These are phyloP conservation scores for Nephrotoma flavescens DNA, from an alignment of 2,888 invertebrate species.

Conservation along the genomic window DNA sequence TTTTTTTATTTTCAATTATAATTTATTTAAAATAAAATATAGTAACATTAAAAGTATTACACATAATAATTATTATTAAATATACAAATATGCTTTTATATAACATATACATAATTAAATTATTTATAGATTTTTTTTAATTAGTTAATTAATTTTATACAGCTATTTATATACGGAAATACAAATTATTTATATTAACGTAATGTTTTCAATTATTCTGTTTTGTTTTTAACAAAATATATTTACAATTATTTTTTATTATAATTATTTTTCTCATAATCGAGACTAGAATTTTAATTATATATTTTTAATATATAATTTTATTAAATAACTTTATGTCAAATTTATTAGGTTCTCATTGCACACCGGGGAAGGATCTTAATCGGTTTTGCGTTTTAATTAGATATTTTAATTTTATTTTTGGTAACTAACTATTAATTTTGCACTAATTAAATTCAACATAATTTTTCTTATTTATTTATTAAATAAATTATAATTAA, in stretches of 20 bases:
- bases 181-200: background rate
- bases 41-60: background rate
- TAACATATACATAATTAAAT: background rate
- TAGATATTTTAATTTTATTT: background rate
- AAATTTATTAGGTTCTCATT: background rate
- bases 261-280: background rate
- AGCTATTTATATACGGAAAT: background rate
- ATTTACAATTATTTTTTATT: background rate
- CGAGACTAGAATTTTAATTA: background rate
- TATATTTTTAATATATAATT: background rate
- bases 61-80: background rate
- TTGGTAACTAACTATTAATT: background rate
- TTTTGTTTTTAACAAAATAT: background rate
- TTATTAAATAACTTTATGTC: background rate
- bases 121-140: background rate
- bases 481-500: background rate
- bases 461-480: background rate
- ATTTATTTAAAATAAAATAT: background rate
- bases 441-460: background rate
- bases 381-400: background rate
- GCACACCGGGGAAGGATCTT: background rate
- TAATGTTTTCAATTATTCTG: background rate
- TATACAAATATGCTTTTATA: background rate
- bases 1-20: background rate
- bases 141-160: background rate